Percentiles rank a stretch among this genome's conserved stretches.
These are phyloP conservation scores for Agonopterix subpropinquella DNA, from an alignment of 2,888 invertebrate genomes.

Conservation along the genomic window DNA sequence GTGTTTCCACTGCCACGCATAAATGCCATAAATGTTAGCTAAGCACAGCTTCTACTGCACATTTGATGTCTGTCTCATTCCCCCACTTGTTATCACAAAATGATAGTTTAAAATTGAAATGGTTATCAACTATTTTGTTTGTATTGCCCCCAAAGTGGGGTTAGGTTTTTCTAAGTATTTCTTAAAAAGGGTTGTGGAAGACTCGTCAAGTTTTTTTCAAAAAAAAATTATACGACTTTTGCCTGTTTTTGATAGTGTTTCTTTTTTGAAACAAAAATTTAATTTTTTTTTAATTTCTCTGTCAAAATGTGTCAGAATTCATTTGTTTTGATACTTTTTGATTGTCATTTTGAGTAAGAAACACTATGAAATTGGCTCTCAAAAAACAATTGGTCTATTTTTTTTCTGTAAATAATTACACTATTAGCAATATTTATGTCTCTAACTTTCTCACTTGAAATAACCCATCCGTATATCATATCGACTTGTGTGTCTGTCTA, in stretches of 20 bases:
- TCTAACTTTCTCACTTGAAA: conserved; percentile 51
- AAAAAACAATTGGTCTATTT: conserved; percentile 27
- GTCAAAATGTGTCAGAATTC: not conserved
- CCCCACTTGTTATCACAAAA: conserved; percentile 2
- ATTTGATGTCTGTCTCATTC: conserved; percentile 15
- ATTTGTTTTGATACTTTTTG: not conserved
- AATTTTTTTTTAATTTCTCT: not conserved
- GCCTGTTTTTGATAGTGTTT: conserved; percentile 40
- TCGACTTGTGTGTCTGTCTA: conserved; percentile 38
- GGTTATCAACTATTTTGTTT: not conserved
- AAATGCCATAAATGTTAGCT: conserved; percentile 35
- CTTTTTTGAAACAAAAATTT: too few relatives aligned
- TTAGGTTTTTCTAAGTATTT: conserved; percentile 12
- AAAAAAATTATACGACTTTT: conserved; percentile 15
- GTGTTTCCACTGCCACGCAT: conserved; percentile 25
- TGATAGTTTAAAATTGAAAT: not conserved
- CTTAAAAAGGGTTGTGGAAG: conserved; percentile 69
- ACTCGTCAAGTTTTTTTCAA: conserved; percentile 26
- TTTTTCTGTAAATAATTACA: conserved; percentile 54
- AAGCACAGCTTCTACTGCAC: conserved; percentile 39
- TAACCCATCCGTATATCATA: conserved; percentile 59
- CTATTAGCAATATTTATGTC: conserved; percentile 49
- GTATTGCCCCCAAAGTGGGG: not conserved
- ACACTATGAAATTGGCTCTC: conserved; percentile 19
- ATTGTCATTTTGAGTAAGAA: not conserved